Percentiles rank a stretch among this genome's conserved stretches.
Evolutionary conservation across 2,888 invertebrate species (phyloP).

Genomic region (Dexiosoma caninum): DNA sequence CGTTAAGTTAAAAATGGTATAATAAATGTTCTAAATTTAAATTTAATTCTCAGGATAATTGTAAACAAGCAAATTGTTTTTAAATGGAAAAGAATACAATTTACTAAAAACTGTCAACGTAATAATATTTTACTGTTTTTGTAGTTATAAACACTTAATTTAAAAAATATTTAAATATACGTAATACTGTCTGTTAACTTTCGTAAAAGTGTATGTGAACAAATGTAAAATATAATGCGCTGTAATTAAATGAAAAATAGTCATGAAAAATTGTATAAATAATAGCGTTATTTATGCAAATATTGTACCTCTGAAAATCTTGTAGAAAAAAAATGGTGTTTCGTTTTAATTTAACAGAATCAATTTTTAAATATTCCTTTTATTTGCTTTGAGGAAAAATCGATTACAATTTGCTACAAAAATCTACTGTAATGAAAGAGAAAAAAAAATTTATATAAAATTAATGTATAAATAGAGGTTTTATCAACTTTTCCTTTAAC

Average conservation of each 20-base stretch:
- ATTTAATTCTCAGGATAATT: conserved; percentile 12
- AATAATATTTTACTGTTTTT: conserved; percentile 36
- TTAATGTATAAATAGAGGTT: too few species aligned
- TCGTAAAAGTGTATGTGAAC: conserved; percentile 14
- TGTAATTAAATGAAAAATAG: conserved; percentile 56
- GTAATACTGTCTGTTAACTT: conserved; percentile 59
- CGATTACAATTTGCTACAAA: conserved; percentile 69
- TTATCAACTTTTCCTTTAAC: not conserved
- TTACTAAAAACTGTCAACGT: conserved; percentile 23
- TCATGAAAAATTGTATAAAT: conserved; percentile 37
- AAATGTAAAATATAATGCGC: conserved; percentile 47
- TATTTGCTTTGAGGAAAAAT: conserved; percentile 40
- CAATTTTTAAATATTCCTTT: conserved; percentile 36
- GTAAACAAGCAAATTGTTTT: conserved; percentile 20
- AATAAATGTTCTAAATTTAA: conserved; percentile 37
- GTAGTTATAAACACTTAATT: not conserved
- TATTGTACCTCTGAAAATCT: conserved; percentile 42
- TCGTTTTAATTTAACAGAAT: conserved; percentile 15
- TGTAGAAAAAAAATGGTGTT: conserved; percentile 32
- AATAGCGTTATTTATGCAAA: not conserved
- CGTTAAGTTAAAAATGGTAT: conserved; percentile 26
- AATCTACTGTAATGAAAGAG: conserved; percentile 71
- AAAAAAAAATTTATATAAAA: not conserved
- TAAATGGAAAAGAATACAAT: conserved; percentile 35
- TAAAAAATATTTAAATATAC: conserved; percentile 46